Base-by-base conservation (phyloP, 2,797 vertebrate species). In the Hozukius guyotensis region DNA sequence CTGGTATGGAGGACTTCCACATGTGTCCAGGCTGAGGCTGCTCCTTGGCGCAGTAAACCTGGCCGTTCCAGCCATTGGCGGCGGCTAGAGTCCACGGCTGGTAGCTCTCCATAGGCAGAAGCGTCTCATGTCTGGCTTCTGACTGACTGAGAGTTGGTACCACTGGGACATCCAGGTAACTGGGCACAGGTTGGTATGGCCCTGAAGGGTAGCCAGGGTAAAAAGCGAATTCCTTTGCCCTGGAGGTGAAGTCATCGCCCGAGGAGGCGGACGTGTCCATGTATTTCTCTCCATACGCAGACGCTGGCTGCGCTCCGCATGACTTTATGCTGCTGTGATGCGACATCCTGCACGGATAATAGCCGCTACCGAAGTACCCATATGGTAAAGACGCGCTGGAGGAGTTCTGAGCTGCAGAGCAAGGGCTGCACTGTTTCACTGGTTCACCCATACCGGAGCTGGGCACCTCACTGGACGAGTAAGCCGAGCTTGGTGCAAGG, bases 171-270 rank as follows among this genome's bases (percentile, higher is more conserved):
- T 99, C 98, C 95, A 99, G 94, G 88, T 99, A 99, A 62, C 98
- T 95, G n/a, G 98, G 97, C 61, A 99, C 97, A 20, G 97, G 97
- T 89, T 99, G 98, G 92, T 99, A 99, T 55, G 98, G 97, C 65
- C 97, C 97, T 12, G 98, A 94, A 2, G 98, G 94, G 82, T 99
- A 99, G 71, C 97, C 97, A 84, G 97, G 98, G 88, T 99, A 99
- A 94, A 99, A 99, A 62, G 98, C 97, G 91, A 99, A 98, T 87
- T 99, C 98, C 95, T 99, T 99, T 16, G 98, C 97, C 87, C 98
- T 95, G 74, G 97, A 97, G 67, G 97, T 93, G 94, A 98, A 99
- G 91, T 99, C 98, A 88, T 99, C 98, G 36, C 97, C 97, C 42
- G 97, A 96, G 82, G 95, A 96, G 82, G 95, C 96, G 20, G 97